Conservation (phyloP, 2,113 vertebrate genomes). For the Crypturellus undulatus region DNA sequence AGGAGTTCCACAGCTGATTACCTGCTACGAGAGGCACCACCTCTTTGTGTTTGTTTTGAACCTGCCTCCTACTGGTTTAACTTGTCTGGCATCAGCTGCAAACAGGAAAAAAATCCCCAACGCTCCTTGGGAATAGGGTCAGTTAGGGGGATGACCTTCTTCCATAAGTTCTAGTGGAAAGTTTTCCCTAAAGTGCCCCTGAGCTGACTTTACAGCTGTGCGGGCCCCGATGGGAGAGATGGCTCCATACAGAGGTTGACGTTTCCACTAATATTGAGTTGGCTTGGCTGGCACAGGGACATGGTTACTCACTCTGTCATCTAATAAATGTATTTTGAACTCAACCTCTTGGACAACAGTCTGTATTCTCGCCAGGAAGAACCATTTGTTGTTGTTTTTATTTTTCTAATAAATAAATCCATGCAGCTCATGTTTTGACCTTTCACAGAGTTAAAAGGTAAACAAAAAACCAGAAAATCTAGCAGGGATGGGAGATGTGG, state of each 20-base stretch:
- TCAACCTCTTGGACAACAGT: neutral
- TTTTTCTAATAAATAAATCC: constrained; percentile 9
- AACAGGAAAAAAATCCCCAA: neutral
- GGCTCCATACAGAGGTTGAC: neutral
- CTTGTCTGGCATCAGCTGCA: neutral
- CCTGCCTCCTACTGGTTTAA: neutral
- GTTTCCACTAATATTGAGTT: rapidly evolving
- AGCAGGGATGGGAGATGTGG: neutral
- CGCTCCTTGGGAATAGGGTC: neutral
- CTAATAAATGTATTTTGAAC: neutral
- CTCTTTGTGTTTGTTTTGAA: neutral
- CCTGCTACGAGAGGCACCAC: neutral
- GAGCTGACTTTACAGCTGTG: neutral
- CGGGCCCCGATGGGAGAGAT: neutral
- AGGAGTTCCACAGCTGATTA: neutral
- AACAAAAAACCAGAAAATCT: neutral
- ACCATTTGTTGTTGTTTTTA: neutral
- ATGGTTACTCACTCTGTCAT: neutral
- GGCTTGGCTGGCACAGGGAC: neutral
- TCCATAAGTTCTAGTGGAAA: neutral
- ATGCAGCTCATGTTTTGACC: constrained; percentile 18
- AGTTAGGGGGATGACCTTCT: neutral
- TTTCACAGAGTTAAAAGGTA: constrained; percentile 11
- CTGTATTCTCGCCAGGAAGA: neutral
- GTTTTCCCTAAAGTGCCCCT: neutral